Evolutionary conservation across 2,797 vertebrate species (phyloP).

Genomic region (Muscicapa comitata): DNA sequence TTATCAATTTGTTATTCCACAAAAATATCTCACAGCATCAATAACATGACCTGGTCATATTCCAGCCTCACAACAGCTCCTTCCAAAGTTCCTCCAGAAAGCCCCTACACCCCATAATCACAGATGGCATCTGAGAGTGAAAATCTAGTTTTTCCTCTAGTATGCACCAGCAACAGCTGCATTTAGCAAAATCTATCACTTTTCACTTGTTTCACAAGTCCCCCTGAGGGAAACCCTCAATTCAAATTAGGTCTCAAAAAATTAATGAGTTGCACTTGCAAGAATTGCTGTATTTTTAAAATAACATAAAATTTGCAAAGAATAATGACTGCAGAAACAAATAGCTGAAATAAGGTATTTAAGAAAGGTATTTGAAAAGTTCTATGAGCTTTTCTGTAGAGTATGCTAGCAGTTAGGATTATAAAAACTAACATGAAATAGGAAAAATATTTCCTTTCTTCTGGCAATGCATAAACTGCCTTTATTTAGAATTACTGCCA

Average conservation of each 20-base stretch:
- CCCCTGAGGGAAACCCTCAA: background rate
- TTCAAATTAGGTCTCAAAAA: background rate
- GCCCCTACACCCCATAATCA: background rate
- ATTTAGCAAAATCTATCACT: background rate
- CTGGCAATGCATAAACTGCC: background rate
- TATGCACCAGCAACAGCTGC: background rate
- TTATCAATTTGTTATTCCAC: background rate
- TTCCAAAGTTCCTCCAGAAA: background rate
- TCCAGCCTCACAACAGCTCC: background rate
- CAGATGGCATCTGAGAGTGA: background rate
- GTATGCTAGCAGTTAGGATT: background rate
- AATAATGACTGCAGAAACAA: background rate
- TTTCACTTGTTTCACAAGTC: background rate
- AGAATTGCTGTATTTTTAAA: background rate
- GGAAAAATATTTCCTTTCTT: background rate
- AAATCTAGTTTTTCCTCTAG: background rate
- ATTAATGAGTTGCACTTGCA: background rate
- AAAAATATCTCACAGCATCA: background rate
- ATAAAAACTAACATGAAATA: background rate
- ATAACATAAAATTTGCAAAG: background rate
- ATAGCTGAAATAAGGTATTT: background rate
- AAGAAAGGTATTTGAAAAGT: background rate
- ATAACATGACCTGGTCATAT: background rate
- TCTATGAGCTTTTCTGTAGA: background rate
- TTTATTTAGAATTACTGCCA: slow-evolving; percentile 17